A percentile compares a stretch with the other conserved stretches of the same genome.
Conservation (phyloP, 2,888 invertebrate species). For the Ellobium chinense region DNA sequence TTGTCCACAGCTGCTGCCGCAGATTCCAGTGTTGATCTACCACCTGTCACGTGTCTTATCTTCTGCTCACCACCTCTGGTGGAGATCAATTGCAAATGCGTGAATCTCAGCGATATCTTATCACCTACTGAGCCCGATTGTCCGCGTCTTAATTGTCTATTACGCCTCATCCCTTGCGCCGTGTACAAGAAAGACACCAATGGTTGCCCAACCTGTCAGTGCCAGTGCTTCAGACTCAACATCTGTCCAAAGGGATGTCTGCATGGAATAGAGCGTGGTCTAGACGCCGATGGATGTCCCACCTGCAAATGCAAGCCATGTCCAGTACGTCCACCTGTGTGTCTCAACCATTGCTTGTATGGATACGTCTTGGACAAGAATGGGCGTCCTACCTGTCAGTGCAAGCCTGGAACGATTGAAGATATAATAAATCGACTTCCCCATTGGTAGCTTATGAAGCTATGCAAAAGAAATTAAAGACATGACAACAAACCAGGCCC, state of each 20-base stretch:
- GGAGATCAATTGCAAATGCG: too few species aligned
- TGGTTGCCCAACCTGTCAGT: slow-evolving; percentile 29
- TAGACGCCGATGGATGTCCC: slow-evolving; percentile 4
- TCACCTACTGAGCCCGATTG: too few species aligned
- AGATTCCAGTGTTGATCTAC: too few species aligned
- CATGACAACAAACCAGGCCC: too few species aligned
- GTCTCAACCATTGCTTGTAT: background rate
- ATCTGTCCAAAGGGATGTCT: slow-evolving; percentile 16
- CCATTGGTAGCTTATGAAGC: too few species aligned
- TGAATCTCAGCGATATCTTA: too few species aligned
- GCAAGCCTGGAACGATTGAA: background rate
- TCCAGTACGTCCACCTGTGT: background rate
- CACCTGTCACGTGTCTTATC: too few species aligned
- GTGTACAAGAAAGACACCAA: slow-evolving; percentile 5
- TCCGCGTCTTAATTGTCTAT: too few species aligned
- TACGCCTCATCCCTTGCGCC: slow-evolving; percentile 1
- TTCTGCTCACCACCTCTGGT: too few species aligned
- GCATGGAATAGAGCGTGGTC: background rate
- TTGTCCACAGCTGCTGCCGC: too few species aligned
- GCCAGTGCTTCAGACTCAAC: background rate
- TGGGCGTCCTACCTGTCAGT: slow-evolving; percentile 14
- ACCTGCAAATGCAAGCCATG: slow-evolving; percentile 19
- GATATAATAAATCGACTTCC: too few species aligned
- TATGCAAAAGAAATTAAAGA: too few species aligned
- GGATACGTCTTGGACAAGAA: background rate